These are phyloP conservation scores for Eupristina koningsbergeri DNA, from an alignment of 1,140 invertebrate species.

Conservation along the genomic window DNA sequence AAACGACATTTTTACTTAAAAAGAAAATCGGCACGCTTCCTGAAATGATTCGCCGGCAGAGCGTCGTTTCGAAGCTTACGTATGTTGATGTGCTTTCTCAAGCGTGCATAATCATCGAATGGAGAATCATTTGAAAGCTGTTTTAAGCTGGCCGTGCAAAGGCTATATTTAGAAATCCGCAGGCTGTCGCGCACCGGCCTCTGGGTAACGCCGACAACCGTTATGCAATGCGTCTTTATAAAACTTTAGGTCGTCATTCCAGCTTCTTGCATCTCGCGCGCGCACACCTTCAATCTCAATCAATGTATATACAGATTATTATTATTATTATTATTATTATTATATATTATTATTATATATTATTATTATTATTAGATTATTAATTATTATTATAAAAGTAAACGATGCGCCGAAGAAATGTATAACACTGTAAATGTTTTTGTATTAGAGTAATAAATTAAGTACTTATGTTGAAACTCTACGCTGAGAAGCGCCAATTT, in stretches of 20 bases:
- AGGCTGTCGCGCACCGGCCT: background rate
- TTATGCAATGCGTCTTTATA: constrained; percentile 51
- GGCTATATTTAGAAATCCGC: constrained; percentile 58
- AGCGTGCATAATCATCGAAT: constrained; percentile 34
- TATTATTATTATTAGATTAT: no score
- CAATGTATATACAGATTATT: constrained; percentile 30
- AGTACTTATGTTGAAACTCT: background rate
- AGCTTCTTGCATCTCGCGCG: constrained; percentile 29
- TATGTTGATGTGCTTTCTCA: constrained; percentile 26
- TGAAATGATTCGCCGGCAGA: background rate
- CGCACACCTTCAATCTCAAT: constrained; percentile 27
- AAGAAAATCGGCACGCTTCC: constrained; percentile 21
- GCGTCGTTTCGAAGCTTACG: constrained; percentile 20
- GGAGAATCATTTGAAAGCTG: constrained; percentile 45
- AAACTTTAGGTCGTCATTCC: constrained; percentile 44
- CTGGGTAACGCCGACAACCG: constrained; percentile 21
- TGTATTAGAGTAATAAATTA: constrained; percentile 5
- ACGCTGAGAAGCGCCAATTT: background rate
- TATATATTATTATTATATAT: no score
- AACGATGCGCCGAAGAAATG: constrained; percentile 11
- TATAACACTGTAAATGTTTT: constrained; percentile 23
- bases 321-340: no score
- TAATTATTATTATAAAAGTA: no score
- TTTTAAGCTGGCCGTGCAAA: constrained; percentile 44
- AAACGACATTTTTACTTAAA: constrained; percentile 48